These are phyloP conservation scores for Eristalis pertinax DNA, from an alignment of 2,888 invertebrate species.

Conservation along the genomic window DNA sequence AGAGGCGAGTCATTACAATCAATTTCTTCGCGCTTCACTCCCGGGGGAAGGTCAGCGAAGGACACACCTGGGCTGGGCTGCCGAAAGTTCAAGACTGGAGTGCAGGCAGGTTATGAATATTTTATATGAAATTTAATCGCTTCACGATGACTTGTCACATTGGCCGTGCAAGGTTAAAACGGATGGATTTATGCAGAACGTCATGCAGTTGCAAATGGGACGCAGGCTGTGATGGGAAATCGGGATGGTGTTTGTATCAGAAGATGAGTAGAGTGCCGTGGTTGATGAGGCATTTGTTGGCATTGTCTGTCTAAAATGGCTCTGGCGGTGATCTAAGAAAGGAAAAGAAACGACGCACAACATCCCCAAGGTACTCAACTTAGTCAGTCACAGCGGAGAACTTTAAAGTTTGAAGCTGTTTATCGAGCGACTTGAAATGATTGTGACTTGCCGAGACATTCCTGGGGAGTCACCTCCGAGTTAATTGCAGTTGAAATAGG, in stretches of 20 bases:
- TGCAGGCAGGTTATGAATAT: constrained; percentile 19
- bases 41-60: background rate
- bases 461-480: too few species aligned
- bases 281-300: too few species aligned
- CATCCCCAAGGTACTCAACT: too few species aligned
- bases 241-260: background rate
- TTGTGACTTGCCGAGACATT: too few species aligned
- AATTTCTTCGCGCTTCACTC: background rate
- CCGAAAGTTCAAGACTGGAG: background rate
- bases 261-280: background rate
- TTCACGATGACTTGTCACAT: constrained; percentile 12
- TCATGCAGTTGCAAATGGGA: background rate
- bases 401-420: too few species aligned
- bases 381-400: too few species aligned
- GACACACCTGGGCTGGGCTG: constrained; percentile 2
- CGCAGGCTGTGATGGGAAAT: background rate
- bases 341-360: background rate
- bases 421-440: too few species aligned
- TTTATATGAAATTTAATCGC: constrained; percentile 29
- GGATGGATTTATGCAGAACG: constrained; percentile 3
- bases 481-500: too few species aligned
- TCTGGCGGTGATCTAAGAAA: too few species aligned
- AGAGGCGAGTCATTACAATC: constrained; percentile 11
- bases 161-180: constrained; percentile 16
- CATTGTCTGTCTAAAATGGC: too few species aligned